Percentiles rank a stretch among this genome's conserved stretches.
phyloP scores from a whole-genome alignment of 2,888 invertebrate species.

The Macaria notata region DNA sequence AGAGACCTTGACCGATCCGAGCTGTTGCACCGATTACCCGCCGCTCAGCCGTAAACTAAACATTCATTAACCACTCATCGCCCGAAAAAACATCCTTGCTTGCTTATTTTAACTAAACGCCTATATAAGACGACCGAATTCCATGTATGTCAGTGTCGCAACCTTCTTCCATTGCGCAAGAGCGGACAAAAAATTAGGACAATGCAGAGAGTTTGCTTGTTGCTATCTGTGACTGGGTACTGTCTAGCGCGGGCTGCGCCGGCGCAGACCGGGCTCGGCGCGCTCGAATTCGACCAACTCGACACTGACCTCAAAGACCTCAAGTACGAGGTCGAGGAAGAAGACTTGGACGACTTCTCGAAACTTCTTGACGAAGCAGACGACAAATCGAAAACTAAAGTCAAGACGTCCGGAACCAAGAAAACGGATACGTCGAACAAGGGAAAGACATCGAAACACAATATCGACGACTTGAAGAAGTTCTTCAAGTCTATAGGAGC shows the following conservation, averaged over 20 bases:
- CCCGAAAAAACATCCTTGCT: slow-evolving; percentile 67
- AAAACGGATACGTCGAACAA: slow-evolving; percentile 54
- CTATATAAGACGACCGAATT: slow-evolving; percentile 63
- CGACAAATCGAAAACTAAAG: slow-evolving; percentile 38
- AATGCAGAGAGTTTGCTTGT: slow-evolving; percentile 58
- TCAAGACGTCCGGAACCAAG: slow-evolving; percentile 52
- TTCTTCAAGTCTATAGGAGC: slow-evolving; percentile 53
- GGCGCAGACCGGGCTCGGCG: slow-evolving; percentile 50
- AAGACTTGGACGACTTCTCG: slow-evolving; percentile 58
- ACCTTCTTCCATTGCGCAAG: slow-evolving; percentile 72
- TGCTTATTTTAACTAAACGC: slow-evolving; percentile 53
- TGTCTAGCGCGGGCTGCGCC: slow-evolving; percentile 54
- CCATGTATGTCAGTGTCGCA: slow-evolving; percentile 81
- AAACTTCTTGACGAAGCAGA: slow-evolving; percentile 50
- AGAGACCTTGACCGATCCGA: slow-evolving; percentile 62
- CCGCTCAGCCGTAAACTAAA: slow-evolving; percentile 53
- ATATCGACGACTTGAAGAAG: slow-evolving; percentile 58
- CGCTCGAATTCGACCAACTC: slow-evolving; percentile 58
- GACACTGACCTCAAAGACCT: slow-evolving; percentile 57
- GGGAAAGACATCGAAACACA: slow-evolving; percentile 53
- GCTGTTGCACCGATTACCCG: slow-evolving; percentile 58
- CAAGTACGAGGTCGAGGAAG: slow-evolving; percentile 60
- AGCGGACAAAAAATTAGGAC: slow-evolving; percentile 51
- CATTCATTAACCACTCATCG: slow-evolving; percentile 50
- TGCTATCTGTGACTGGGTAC: slow-evolving; percentile 54